Base-by-base conservation (phyloP, 2,888 invertebrate genomes). In the Elysia crispata region DNA sequence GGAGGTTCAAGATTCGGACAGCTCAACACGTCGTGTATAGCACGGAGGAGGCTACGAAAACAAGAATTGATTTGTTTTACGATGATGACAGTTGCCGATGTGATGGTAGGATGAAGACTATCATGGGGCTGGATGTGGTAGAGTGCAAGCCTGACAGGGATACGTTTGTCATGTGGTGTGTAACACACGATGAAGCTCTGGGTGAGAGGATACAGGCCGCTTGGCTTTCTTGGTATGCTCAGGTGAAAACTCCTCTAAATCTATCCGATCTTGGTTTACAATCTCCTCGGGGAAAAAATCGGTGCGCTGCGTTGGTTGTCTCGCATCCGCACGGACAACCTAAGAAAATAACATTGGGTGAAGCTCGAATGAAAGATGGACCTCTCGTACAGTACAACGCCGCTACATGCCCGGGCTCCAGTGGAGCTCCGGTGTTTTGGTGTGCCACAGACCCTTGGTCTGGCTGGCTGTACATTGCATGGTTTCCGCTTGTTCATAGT, bases 241-340 rank as follows among this genome's bases (percentile, higher is more conserved):
- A 11, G 11, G 5, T 11, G 11, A 41, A 11, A 41, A 11, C 3
- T 6, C 41, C 5, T 41, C 5, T 41, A 41, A 11, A 41, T 41
- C 41, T 41, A 11, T 41, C 41, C 11, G 11, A 11, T 41, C 41
- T 41, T 6, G 41, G 11, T 11, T 41, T 41, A 8, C 57, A 25
- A 1, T 18, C 30, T 13, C 31, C 60, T 0, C 31, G 57, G 1
- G 60, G 60, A 13, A 60, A 60, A 1, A 30, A n/a, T 3, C 30
- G 57, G 1, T 57, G 31, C 23, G 28, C 64, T 15, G 60, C 62
- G n/a, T n/a, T 76, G 41, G 28, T 76, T 8, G 41, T 41, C 41
- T 41, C 25, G 11, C 76, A 76, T 11, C 76, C 76, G 8, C 76
- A 76, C 57, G 76, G 76, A 41, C 49, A 57, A 41, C 28, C n/a